These are phyloP conservation scores for Anser brachyrhynchus DNA, from an alignment of 2,113 vertebrate species.

Conservation along the genomic window DNA sequence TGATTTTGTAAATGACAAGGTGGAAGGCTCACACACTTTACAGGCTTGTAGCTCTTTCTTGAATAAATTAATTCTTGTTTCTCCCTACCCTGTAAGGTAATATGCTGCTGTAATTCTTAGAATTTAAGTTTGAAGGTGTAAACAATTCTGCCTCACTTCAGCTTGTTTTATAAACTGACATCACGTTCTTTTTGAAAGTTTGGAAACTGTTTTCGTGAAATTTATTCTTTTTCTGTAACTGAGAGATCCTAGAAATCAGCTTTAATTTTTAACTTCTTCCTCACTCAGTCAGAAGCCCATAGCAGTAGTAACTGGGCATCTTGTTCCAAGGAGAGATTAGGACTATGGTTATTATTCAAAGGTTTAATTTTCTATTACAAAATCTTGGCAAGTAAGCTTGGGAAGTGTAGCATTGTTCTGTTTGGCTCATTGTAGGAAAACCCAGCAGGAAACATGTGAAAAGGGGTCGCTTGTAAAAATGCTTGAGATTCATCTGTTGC, in stretches of 20 bases:
- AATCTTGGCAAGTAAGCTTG: background rate
- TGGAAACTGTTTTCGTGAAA: background rate
- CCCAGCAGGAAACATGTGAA: background rate
- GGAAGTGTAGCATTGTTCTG: background rate
- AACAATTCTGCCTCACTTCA: background rate
- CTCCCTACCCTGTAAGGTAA: background rate
- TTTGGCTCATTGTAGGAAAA: background rate
- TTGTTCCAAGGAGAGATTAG: background rate
- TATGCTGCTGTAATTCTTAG: background rate
- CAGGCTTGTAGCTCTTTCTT: background rate
- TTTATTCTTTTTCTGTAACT: background rate
- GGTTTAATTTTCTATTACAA: background rate
- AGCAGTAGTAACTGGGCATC: background rate
- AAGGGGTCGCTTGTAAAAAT: background rate
- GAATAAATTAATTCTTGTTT: background rate
- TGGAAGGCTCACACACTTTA: background rate
- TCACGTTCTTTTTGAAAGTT: constrained; percentile 40
- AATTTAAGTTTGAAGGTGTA: background rate
- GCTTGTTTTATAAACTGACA: constrained; percentile 43
- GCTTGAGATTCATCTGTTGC: background rate
- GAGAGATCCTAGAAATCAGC: background rate
- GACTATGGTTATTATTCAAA: background rate
- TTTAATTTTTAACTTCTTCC: background rate
- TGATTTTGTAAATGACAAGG: background rate
- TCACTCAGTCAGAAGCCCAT: background rate